phyloP scores from a whole-genome alignment of 1,140 invertebrate species.

The Anoplophora glabripennis region DNA sequence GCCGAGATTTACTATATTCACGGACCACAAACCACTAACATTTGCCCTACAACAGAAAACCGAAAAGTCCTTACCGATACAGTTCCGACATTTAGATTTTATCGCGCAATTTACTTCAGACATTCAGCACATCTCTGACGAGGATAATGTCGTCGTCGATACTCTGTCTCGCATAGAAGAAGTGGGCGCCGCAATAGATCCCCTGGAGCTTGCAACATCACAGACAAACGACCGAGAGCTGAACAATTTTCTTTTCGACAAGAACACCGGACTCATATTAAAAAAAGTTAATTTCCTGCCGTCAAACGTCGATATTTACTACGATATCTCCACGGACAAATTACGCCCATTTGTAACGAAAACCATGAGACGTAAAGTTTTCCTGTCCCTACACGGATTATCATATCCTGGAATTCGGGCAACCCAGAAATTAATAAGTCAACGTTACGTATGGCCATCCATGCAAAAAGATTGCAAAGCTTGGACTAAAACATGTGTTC shows the following conservation, averaged over 20 bases:
- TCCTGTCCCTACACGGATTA: too few relatives aligned
- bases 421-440: too few relatives aligned
- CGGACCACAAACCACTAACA: slow-evolving; percentile 48
- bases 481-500: too few relatives aligned
- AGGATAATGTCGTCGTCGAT: slow-evolving; percentile 40
- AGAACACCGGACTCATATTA: slow-evolving; percentile 20
- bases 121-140: slow-evolving; percentile 42
- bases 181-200: slow-evolving; percentile 31
- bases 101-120: slow-evolving; percentile 44
- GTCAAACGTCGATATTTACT: too few relatives aligned
- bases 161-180: slow-evolving; percentile 36
- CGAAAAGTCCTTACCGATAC: slow-evolving; percentile 34
- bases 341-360: too few relatives aligned
- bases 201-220: slow-evolving; percentile 3
- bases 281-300: too few relatives aligned
- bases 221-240: slow-evolving; percentile 22
- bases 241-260: background rate
- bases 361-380: too few relatives aligned
- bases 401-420: too few relatives aligned
- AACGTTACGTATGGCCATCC: too few relatives aligned
- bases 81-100: slow-evolving; percentile 39
- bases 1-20: slow-evolving; percentile 40
- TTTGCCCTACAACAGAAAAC: slow-evolving; percentile 40
- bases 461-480: too few relatives aligned
- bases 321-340: too few relatives aligned